Base-by-base conservation (phyloP, 2,888 invertebrate species). In the Pseudococcus longispinus region DNA sequence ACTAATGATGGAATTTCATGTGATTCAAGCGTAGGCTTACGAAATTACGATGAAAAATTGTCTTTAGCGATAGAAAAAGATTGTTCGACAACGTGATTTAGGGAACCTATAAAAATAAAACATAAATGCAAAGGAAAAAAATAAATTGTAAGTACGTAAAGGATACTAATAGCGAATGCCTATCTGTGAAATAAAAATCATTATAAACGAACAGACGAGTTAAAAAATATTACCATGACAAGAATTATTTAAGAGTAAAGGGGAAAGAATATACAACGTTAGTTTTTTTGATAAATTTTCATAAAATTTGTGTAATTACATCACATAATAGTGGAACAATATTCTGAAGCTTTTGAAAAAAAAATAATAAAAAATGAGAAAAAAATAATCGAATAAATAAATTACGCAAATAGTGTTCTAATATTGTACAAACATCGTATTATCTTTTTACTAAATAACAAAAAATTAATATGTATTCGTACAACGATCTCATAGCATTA, bases 351-450 rank as follows among this genome's bases (percentile, higher is more conserved):
- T 37, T 42, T 42, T 80, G 77, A 80, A 20, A 80, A 80, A 80
- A 42, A 42, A 20, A 42, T 1, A 80, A 74, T 29, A 70, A 29
- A 74, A 74, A 74, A 74, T 32, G 32, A 74, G 32, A 32, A 74
- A 80, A 80, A 80, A 80, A 37, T 37, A 26, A 77, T 42, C 70
- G 42, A 80, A 80, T 80, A 80, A 80, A 42, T 80, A 80, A 74
- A 74, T 32, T 74, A 80, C 42, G 77, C 77, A 80, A 80, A 80
- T 42, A 80, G 77, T 80, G 77, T 42, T 80, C 37, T 80, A 37
- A 77, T 37, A 80, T 42, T 42, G 77, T 42, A 80, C 77, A 80
- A 80, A 42, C 42, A 42, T 80, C 77, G 77, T n/a, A 74, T 42
- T 42, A 42, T 5, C 20, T 80, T 70, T 80, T 80, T 29, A 42